Conservation (phyloP, 1,140 invertebrate genomes). For the Drosophila bipectinata region DNA sequence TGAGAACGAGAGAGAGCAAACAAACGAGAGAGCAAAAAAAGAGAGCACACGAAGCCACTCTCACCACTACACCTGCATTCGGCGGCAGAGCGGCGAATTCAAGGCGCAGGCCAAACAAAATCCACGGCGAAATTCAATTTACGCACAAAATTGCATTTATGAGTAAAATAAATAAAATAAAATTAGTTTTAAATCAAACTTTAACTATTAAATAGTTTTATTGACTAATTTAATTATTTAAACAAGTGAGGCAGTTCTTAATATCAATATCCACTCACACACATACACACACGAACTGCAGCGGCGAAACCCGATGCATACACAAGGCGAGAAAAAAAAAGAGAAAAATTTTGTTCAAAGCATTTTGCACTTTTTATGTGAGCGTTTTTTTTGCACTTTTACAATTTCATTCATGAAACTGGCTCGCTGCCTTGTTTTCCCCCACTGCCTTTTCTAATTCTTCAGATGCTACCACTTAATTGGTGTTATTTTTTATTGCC, state of each 20-base stretch:
- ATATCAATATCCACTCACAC: conserved; percentile 10
- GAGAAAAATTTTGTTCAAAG: conserved; percentile 45
- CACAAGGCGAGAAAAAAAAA: conserved; percentile 61
- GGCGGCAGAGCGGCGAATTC: conserved; percentile 29
- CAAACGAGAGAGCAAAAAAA: conserved; percentile 1
- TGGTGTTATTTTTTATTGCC: too few species aligned
- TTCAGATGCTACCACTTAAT: background rate
- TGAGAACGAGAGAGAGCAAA: conserved; percentile 31
- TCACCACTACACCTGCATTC: conserved; percentile 70
- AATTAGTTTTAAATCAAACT: conserved; percentile 7
- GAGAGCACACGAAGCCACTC: conserved; percentile 1
- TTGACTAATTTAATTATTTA: background rate
- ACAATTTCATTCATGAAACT: conserved; percentile 72
- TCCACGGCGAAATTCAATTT: conserved; percentile 47
- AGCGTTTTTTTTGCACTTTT: conserved; percentile 43
- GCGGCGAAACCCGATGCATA: conserved; percentile 62
- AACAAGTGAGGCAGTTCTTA: background rate
- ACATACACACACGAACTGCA: conserved; percentile 12
- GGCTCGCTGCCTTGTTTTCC: conserved; percentile 11
- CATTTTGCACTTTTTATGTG: conserved; percentile 38
- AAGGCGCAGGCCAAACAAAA: conserved; percentile 23
- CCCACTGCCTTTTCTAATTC: background rate
- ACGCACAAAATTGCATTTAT: conserved; percentile 50
- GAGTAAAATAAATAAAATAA: background rate
- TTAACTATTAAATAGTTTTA: background rate